A percentile compares a stretch with the other conserved stretches of the same genome.
These are phyloP conservation scores for Lypha dubia DNA, from an alignment of 2,888 invertebrate species.

Conservation along the genomic window DNA sequence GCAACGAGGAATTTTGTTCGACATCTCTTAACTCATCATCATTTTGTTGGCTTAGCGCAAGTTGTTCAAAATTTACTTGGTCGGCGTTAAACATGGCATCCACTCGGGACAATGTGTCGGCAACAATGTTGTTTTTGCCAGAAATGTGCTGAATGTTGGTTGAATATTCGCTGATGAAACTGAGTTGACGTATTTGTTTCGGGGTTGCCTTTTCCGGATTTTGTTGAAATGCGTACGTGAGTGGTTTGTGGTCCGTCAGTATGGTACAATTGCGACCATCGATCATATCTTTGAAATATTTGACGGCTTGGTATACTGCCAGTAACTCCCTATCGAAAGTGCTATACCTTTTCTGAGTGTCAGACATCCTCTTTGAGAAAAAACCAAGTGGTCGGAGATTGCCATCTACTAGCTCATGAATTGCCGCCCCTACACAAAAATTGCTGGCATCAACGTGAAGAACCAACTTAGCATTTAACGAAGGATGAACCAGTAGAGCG, in stretches of 20 bases:
- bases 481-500: slow-evolving; percentile 46
- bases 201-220: slow-evolving; percentile 42
- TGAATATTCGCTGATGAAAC: slow-evolving; percentile 35
- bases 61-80: slow-evolving; percentile 3
- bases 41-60: neutral
- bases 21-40: neutral
- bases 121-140: slow-evolving; percentile 11
- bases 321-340: slow-evolving; percentile 37
- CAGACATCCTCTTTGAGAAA: slow-evolving; percentile 41
- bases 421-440: slow-evolving; percentile 62
- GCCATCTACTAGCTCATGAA: slow-evolving; percentile 35
- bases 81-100: slow-evolving; percentile 6
- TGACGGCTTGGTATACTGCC: no score
- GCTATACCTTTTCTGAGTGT: slow-evolving; percentile 18
- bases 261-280: slow-evolving; percentile 22
- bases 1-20: neutral
- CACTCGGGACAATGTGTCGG: neutral
- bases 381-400: slow-evolving; percentile 43
- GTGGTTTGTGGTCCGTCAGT: slow-evolving; percentile 38
- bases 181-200: slow-evolving; percentile 9
- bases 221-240: slow-evolving; percentile 36
- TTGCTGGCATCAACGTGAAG: no score
- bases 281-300: no score
- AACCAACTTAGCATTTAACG: slow-evolving; percentile 57
- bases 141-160: slow-evolving; percentile 29